phyloP scores from a whole-genome alignment of 2,888 invertebrate genomes.

The Cantharis flavilabris region DNA sequence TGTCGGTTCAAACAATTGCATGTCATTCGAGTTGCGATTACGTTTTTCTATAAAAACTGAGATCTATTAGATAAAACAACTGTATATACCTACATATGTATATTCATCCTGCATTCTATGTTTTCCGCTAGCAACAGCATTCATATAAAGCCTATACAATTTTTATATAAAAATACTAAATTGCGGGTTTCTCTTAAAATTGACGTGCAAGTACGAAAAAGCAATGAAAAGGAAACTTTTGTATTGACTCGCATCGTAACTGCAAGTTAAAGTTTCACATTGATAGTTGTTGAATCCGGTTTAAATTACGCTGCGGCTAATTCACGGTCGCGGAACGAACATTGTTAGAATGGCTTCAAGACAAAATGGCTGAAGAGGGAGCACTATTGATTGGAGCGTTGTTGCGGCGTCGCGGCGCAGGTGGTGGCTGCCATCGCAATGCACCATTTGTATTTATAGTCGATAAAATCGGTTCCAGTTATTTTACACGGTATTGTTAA shows the following conservation, averaged over 20 bases:
- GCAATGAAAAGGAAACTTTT: background rate
- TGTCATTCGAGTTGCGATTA: conserved; percentile 40
- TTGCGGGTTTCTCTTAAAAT: background rate
- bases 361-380: conserved; percentile 57
- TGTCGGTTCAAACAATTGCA: conserved; percentile 43
- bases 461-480: conserved; percentile 53
- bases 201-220: background rate
- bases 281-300: conserved; percentile 28
- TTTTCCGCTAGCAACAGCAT: conserved; percentile 26
- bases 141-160: background rate
- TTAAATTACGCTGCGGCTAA: conserved; percentile 41
- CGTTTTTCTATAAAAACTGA: conserved; percentile 40
- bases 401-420: conserved; percentile 53
- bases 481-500: conserved; percentile 37
- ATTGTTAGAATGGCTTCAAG: conserved; percentile 49
- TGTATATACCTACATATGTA: conserved; percentile 1
- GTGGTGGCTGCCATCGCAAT: conserved; percentile 53
- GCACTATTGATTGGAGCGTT: conserved; percentile 54
- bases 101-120: conserved; percentile 39
- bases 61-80: conserved; percentile 39
- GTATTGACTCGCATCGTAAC: conserved; percentile 6
- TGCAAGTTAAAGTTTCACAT: conserved; percentile 22
- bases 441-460: conserved; percentile 55
- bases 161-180: background rate
- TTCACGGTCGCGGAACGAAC: conserved; percentile 43